Base-by-base conservation (phyloP, 2,113 vertebrate genomes). In the Daubentonia madagascariensis region DNA sequence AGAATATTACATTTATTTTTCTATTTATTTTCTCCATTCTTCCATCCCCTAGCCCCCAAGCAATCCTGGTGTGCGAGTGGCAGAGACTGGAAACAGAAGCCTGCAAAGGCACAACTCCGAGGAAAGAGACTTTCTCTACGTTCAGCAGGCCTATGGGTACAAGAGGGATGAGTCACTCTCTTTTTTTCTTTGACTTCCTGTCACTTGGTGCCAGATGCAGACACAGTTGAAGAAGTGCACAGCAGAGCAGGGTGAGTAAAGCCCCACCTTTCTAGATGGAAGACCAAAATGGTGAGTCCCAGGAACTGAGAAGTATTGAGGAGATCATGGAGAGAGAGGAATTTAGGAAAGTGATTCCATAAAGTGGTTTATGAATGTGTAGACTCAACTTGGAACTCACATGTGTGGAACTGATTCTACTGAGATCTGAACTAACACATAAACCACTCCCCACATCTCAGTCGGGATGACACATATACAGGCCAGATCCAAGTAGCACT, bases 41-140 rank as follows among this genome's bases (percentile, higher is more conserved):
- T 11, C 43, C n/a, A n/a, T 5, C 4, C 1, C 14, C 8, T 2
- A 14, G 3, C 1, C 12, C 6, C 22, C 37, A 81, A 43, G n/a
- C 8, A 73, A 30, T 32, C 22, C 13, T 61, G 7, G 45, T 22
- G 48, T 43, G 32, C 12, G 20, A 67, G 8, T 50, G 48, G 22
- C 50, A 45, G 52, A 52, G 45, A 43, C 35, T 48, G 35, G 2
- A 37, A 40, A n/a, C n/a, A 85, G 22, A 22, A 25, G 10, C 0
- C 18, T 14, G 43, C 1, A 67, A 57, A 80, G 7, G 4, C 9
- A 48, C 57, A 40, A 52, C 10, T 89, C 67, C 68, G 23, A 91
- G 14, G 12, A 48, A 68, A 3, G 20, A 59, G 16, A 0, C 2
- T 54, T 61, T 68, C 43, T 90, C 6, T 45, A 32, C 17, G 52